Evolutionary conservation across 2,888 invertebrate species (phyloP).

Genomic region (Agrotis clavis): DNA sequence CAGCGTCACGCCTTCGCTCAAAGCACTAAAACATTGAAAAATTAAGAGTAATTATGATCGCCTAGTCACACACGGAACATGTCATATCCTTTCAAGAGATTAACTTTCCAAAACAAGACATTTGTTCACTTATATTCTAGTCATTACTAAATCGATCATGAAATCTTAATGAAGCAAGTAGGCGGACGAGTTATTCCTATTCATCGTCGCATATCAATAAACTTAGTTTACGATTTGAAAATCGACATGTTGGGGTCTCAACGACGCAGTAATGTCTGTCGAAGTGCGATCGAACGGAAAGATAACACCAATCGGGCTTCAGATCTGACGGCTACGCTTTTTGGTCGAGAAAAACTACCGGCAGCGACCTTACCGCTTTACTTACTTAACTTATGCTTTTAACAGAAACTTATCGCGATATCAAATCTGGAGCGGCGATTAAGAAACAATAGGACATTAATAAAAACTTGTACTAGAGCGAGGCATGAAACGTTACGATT

Average conservation of each 20-base stretch:
- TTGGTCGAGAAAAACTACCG: constrained; percentile 80
- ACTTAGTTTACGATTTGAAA: constrained; percentile 78
- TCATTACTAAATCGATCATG: constrained; percentile 67
- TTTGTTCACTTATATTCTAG: constrained; percentile 56
- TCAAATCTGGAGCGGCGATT: constrained; percentile 86
- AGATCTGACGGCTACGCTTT: constrained; percentile 82
- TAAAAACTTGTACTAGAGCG: constrained; percentile 84
- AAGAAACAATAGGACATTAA: constrained; percentile 89
- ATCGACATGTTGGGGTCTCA: constrained; percentile 77
- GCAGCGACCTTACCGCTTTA: constrained; percentile 80
- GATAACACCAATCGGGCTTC: constrained; percentile 82
- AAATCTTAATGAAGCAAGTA: constrained; percentile 76
- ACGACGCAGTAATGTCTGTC: constrained; percentile 78
- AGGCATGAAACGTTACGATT: constrained; percentile 84
- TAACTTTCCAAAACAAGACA: constrained; percentile 75
- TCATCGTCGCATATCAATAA: constrained; percentile 72
- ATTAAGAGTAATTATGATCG: constrained; percentile 77
- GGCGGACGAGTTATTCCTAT: constrained; percentile 73
- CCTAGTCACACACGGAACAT: constrained; percentile 68
- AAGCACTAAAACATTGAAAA: constrained; percentile 82
- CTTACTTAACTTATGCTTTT: constrained; percentile 84
- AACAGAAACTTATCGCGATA: constrained; percentile 86
- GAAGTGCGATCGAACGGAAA: constrained; percentile 80
- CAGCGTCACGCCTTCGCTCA: constrained; percentile 74
- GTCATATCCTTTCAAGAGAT: constrained; percentile 71